Evolutionary conservation across 1,140 invertebrate species (phyloP).

Genomic region (Leguminivora glycinivorella): DNA sequence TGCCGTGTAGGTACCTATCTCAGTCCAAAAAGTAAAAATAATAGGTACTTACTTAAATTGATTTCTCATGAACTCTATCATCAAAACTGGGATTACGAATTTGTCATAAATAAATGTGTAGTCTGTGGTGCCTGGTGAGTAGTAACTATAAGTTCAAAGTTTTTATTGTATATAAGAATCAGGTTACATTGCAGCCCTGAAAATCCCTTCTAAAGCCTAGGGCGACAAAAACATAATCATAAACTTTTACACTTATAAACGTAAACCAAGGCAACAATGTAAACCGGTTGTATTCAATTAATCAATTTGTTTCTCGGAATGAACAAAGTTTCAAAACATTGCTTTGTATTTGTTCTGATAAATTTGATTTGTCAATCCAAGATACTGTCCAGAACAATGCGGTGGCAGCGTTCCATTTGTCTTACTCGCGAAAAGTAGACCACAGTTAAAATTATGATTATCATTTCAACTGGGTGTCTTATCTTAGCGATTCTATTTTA

Average conservation of each 20-base stretch:
- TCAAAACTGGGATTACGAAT: no score
- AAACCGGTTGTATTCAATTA: slow-evolving; percentile 13
- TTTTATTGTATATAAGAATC: no score
- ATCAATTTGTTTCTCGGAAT: slow-evolving; percentile 6
- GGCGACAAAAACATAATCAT: background rate
- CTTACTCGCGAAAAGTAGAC: background rate
- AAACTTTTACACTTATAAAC: background rate
- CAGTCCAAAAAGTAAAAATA: no score
- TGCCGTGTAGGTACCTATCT: no score
- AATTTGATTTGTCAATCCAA: slow-evolving; percentile 21
- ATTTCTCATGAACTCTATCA: no score
- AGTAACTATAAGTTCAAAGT: no score
- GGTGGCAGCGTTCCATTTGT: background rate
- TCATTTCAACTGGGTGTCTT: background rate
- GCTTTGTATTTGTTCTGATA: slow-evolving; percentile 4
- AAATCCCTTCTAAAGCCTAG: background rate
- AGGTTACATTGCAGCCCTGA: no score
- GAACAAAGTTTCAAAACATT: slow-evolving; percentile 15
- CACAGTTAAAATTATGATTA: background rate
- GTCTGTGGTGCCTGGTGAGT: no score
- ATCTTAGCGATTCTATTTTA: background rate
- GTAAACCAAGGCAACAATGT: background rate
- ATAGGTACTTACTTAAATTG: no score
- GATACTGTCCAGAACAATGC: slow-evolving; percentile 18
- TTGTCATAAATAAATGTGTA: no score